Conservation (phyloP, 2,888 invertebrate genomes). For the Lasioglossum leucozonium region DNA sequence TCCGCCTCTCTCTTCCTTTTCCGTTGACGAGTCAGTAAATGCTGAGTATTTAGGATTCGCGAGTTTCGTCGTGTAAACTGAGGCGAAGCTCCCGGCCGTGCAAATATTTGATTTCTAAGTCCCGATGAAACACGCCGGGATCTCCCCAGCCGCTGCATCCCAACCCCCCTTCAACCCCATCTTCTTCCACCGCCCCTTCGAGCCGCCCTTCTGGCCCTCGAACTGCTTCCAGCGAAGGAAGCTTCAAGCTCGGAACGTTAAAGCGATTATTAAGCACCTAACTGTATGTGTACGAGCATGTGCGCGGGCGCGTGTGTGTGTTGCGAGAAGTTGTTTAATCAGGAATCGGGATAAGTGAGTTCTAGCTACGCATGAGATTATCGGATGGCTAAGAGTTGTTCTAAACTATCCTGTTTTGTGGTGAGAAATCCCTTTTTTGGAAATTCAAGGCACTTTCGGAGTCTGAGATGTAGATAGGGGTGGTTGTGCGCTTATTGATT, state of each 20-base stretch:
- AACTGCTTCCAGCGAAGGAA: not conserved
- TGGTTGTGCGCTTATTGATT: too few species aligned
- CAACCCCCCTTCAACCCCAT: not conserved
- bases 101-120: constrained; percentile 76
- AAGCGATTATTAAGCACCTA: constrained; percentile 64
- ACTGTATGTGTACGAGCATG: not conserved
- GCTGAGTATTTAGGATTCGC: constrained; percentile 76
- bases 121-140: constrained; percentile 71
- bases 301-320: not conserved
- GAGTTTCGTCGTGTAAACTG: constrained; percentile 73
- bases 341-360: constrained; percentile 12
- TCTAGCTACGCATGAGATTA: not conserved
- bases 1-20: constrained; percentile 6
- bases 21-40: constrained; percentile 69
- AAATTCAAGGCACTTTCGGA: not conserved
- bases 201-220: not conserved
- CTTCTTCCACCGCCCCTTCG: constrained; percentile 5
- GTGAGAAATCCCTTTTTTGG: not conserved
- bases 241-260: constrained; percentile 61
- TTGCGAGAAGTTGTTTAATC: constrained; percentile 43
- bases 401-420: not conserved
- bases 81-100: constrained; percentile 66
- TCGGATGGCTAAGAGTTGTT: not conserved
- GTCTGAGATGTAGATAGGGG: not conserved
- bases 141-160: constrained; percentile 15